Base-by-base conservation (phyloP, 2,888 invertebrate species). In the Tenthredo notha region DNA sequence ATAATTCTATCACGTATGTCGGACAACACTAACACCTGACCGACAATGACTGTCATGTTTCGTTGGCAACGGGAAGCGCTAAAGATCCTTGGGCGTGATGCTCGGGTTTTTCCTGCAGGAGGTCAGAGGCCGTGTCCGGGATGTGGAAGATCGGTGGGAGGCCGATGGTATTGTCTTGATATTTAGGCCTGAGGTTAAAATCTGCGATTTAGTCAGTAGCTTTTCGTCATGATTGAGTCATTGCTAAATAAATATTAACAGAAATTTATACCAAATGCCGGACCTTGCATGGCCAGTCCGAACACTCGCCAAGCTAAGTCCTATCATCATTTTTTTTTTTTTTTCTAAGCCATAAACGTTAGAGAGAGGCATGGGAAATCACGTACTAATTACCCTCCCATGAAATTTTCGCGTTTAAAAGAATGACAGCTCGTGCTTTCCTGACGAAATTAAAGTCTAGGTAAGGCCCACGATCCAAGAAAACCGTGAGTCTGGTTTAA, bases 81-180 rank as follows among this genome's bases (percentile, higher is more conserved):
- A 72, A 72, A 58, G 84, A 84, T 58, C 75, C 70, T 72, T 47
- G 85, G 83, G 85, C 83, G 84, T 85, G 85, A 85, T 84, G 85
- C 47, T 75, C 85, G 84, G 85, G 84, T 84, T 85, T 85, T 85
- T 84, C 85, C 84, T 72, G 10, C 6, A 4, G 47, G 72, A 83
- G 85, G 84, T 85, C 85, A 74, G 25, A 85, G 84, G 85, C 84
- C 85, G 82, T 40, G 85, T 85, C 85, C 85, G 82, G 85, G 85
- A 85, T 75, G 83, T 83, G 29, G 40, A 78, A 70, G 82, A 83
- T 83, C 83, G 72, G 83, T 83, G 80, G 83, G 84, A 72, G 80
- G 70, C 83, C 85, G 61, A 43, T 84, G 85, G 33, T 75, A 85
- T 61, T 84, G 65, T 61, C 72, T 84, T 84, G 85, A 50, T 84